A percentile compares a stretch with the other conserved stretches of the same genome.
Evolutionary conservation across 2,797 vertebrate species (phyloP).

Genomic region (Alfaro cultratus): DNA sequence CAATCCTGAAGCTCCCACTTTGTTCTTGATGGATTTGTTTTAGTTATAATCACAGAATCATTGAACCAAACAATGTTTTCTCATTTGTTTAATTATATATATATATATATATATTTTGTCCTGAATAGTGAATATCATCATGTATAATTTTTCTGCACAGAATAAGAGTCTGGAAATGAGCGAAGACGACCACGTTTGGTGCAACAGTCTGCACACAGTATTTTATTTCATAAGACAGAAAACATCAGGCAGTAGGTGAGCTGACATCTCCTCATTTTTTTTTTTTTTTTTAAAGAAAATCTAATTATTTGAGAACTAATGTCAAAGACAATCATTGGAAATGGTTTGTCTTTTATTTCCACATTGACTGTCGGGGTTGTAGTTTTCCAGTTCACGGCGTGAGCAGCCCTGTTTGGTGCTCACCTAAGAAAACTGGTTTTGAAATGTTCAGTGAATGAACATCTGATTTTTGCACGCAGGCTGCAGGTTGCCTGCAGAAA

Average conservation of each 20-base stretch:
- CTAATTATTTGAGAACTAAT: slow-evolving; percentile 29
- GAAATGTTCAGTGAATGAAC: slow-evolving; percentile 49
- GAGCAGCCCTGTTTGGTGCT: slow-evolving; percentile 39
- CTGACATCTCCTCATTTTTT: slow-evolving; percentile 41
- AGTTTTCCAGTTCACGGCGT: slow-evolving; percentile 39
- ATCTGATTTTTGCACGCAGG: slow-evolving; percentile 52
- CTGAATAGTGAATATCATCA: slow-evolving; percentile 46
- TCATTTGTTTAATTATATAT: slow-evolving; percentile 14
- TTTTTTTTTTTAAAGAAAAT: slow-evolving; percentile 23
- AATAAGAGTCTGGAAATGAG: slow-evolving; percentile 45
- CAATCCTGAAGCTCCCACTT: slow-evolving; percentile 66
- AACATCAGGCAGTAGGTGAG: slow-evolving; percentile 48
- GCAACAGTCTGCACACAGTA: slow-evolving; percentile 42
- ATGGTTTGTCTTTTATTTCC: slow-evolving; percentile 72
- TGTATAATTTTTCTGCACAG: slow-evolving; percentile 51
- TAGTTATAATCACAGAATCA: slow-evolving; percentile 46
- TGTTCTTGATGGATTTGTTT: slow-evolving; percentile 70
- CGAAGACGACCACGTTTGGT: slow-evolving; percentile 25
- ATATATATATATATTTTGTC: slow-evolving; percentile 41
- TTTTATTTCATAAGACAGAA: slow-evolving; percentile 45
- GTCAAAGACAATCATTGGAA: slow-evolving; percentile 67
- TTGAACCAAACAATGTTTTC: slow-evolving; percentile 48
- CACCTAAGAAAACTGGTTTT: slow-evolving; percentile 58
- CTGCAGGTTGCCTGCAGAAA: slow-evolving; percentile 54
- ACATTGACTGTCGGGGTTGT: slow-evolving; percentile 41